Evolutionary conservation across 2,888 invertebrate genomes (phyloP), one percentile per base, ranked within the genome.

Genomic region (Syrphus vitripennis): DNA sequence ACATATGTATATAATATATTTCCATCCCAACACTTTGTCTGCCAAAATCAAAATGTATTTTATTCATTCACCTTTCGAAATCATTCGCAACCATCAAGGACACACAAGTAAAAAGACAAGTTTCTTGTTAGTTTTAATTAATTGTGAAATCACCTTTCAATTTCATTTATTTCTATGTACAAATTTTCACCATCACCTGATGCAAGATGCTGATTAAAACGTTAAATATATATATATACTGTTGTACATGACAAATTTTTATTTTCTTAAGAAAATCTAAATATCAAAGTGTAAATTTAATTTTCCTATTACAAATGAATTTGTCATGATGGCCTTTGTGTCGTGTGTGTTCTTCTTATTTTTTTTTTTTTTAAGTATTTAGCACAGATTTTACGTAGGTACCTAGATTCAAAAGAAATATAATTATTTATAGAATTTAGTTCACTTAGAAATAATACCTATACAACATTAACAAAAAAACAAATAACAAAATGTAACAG

Each of bases 81-180:
- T 45, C 26, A 65, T 29, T 29, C 29, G 14, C 29, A 31, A 4
- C 61, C 5, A 40, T 10, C 45, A 65, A 65, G 29, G 42, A 16
- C 65, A 65, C 61, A 26, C n/a, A n/a, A n/a, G n/a, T n/a, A n/a
- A n/a, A 63, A 42, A 21, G 7, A 65, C 16, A 31, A 16, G 29
- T 10, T 10, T 26, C n/a, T 29, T 29, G 48, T 69, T 61, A 50
- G 53, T 70, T 78, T 21, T 31, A 42, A 53, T 37, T 70, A 53
- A 34, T 50, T 63, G 45, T 55, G 14, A 53, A 78, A 78, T 53
- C 70, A 53, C 61, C 42, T 63, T 78, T 78, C 42, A 29, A 57
- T 76, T 76, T 57, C 67, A 57, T 34, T 55, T 21, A 26, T 2
- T 2, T 24, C 12, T 7, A 37, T 2, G 1, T 14, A 16, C 12